A percentile compares a stretch with the other conserved stretches of the same genome.
Conservation (phyloP, 2,888 invertebrate species). For the Clepsis dumicolana region DNA sequence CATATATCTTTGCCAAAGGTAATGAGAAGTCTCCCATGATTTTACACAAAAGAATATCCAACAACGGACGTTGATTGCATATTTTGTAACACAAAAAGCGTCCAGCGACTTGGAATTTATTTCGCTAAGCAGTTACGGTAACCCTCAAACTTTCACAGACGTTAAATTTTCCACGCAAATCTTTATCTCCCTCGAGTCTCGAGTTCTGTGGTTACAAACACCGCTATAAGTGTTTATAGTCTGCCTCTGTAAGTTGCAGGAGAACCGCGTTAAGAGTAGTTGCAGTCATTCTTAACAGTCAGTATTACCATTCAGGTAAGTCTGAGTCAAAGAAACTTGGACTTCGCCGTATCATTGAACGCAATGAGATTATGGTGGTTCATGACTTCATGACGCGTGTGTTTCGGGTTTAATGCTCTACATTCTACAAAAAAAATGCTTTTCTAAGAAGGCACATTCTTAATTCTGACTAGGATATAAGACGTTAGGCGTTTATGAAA, state of each 20-base stretch:
- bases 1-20: background rate
- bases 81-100: constrained; percentile 13
- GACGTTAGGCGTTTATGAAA: too few species aligned
- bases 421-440: too few species aligned
- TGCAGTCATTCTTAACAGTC: background rate
- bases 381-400: too few species aligned
- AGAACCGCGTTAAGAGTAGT: background rate
- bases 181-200: constrained; percentile 11
- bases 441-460: too few species aligned
- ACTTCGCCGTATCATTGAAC: too few species aligned
- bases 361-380: too few species aligned
- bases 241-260: background rate
- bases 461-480: too few species aligned
- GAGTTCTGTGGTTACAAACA: constrained; percentile 13
- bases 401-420: too few species aligned
- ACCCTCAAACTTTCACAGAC: constrained; percentile 16
- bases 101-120: constrained; percentile 15
- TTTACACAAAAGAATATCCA: constrained; percentile 21
- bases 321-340: too few species aligned
- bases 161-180: constrained; percentile 21
- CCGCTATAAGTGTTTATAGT: constrained; percentile 7
- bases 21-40: background rate
- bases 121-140: constrained; percentile 12
- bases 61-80: constrained; percentile 17
- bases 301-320: too few species aligned